These are phyloP conservation scores for Carassius gibelio DNA, from an alignment of 2,113 vertebrate species.

Conservation along the genomic window DNA sequence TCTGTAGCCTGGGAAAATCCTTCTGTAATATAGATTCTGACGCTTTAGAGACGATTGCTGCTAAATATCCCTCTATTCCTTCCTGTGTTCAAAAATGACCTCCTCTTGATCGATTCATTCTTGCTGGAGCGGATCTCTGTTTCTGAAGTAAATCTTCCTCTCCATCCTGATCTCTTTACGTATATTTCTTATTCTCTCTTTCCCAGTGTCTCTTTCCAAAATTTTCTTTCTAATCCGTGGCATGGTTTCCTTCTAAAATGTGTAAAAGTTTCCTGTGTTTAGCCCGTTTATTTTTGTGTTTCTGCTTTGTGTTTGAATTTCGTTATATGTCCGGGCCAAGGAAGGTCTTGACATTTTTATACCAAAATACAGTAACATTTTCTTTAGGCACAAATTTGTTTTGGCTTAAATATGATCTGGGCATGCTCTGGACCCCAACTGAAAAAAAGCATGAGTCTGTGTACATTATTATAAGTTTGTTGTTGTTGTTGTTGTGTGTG, in stretches of 20 bases:
- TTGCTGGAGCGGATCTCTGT: slow-evolving; percentile 37
- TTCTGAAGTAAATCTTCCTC: background rate
- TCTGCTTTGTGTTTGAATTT: background rate
- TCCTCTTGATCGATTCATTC: slow-evolving; percentile 72
- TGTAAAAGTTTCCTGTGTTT: no score
- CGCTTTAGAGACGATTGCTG: slow-evolving; percentile 58
- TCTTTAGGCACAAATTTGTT: no score
- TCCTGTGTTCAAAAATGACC: slow-evolving; percentile 57
- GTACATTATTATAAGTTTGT: background rate
- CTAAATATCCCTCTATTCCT: slow-evolving; percentile 62
- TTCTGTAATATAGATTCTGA: slow-evolving; percentile 66
- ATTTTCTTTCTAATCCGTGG: background rate
- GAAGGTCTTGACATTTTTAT: no score
- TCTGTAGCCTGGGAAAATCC: slow-evolving; percentile 46
- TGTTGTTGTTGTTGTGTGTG: background rate
- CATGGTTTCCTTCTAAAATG: no score
- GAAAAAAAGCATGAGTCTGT: background rate
- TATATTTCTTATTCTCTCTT: background rate
- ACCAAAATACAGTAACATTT: no score
- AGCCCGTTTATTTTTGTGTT: background rate
- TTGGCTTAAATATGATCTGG: no score
- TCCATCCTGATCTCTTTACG: background rate
- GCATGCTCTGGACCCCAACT: no score
- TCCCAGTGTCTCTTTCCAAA: no score
- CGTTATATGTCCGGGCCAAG: no score